These are phyloP conservation scores for Idaea straminata DNA, from an alignment of 2,888 invertebrate species.

Conservation along the genomic window DNA sequence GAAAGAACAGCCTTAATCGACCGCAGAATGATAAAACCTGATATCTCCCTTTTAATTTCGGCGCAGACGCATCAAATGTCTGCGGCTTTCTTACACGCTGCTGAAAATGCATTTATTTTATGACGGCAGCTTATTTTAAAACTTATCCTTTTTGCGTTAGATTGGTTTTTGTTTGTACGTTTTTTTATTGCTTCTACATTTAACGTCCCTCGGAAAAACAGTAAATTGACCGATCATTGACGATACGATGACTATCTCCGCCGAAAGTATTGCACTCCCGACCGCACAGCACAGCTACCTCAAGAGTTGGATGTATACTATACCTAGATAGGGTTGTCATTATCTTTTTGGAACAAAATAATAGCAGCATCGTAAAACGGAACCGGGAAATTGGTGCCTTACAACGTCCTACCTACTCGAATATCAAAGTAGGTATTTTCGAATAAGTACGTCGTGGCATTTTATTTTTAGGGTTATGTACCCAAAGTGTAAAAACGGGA, in stretches of 20 bases:
- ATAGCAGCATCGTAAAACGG: no score
- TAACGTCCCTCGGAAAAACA: neutral
- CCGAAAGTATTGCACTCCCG: no score
- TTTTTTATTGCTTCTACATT: neutral
- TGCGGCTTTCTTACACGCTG: neutral
- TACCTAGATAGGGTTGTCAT: no score
- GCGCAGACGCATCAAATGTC: constrained; percentile 30
- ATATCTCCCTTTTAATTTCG: constrained; percentile 35
- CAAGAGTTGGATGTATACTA: neutral
- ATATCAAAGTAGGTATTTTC: no score
- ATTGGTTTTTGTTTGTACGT: neutral
- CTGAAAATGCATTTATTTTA: neutral
- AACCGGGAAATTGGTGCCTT: no score
- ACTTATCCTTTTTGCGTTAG: neutral
- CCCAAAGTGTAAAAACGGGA: no score
- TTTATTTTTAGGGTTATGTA: no score
- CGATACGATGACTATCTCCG: neutral
- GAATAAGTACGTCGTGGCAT: no score
- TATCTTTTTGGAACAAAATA: no score
- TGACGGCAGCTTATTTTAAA: neutral
- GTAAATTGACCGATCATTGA: neutral
- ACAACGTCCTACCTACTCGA: no score
- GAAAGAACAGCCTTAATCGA: constrained; percentile 20
- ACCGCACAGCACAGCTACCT: neutral
- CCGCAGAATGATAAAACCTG: constrained; percentile 35